Evolutionary conservation across 2,888 invertebrate species (phyloP), one percentile per base, ranked within the genome.

Genomic region (Corythucha ciliata): DNA sequence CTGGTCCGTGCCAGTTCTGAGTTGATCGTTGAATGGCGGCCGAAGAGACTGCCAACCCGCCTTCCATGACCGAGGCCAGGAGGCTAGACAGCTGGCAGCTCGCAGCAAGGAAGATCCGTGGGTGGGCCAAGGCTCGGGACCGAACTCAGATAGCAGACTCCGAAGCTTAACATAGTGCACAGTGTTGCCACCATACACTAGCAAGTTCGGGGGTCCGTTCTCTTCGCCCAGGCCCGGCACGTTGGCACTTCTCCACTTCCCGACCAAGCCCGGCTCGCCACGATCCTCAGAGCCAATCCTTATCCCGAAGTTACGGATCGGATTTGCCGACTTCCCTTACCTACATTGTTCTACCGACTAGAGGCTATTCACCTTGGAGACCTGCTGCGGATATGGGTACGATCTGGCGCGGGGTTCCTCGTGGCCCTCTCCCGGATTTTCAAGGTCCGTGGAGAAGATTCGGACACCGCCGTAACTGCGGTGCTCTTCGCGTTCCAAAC

Each of bases 341-440:
- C 75, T 75, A 76, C 76, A 75, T 79, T 77, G 73, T 71, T 77
- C 75, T 72, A 74, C 74, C 72, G 74, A 76, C 76, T 74, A 76
- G 74, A 78, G 76, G 76, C 75, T 76, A 64, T 72, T 76, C 71
- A 78, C 77, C 78, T 79, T 76, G 78, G 78, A 80, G 77, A 81
- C 79, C 80, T 79, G 79, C 75, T 80, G 78, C 78, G 77, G 78
- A 77, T 78, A 77, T 78, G 73, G 76, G 78, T 78, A 79, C 77
- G 76, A 74, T 63, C 71, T 67, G 71, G 68, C 65, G 66, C 66
- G 71, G 67, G 60, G 61, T 64, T 66, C 64, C 65, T 64, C 65
- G 64, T 55, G 51, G 55, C 63, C 63, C 65, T 68, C 67, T 63
- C 66, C 65, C 66, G 58, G 52, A 59, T 59, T 58, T 66, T 64